phyloP scores from a whole-genome alignment of 2,797 vertebrate genomes.

The Peromyscus aztecus region DNA sequence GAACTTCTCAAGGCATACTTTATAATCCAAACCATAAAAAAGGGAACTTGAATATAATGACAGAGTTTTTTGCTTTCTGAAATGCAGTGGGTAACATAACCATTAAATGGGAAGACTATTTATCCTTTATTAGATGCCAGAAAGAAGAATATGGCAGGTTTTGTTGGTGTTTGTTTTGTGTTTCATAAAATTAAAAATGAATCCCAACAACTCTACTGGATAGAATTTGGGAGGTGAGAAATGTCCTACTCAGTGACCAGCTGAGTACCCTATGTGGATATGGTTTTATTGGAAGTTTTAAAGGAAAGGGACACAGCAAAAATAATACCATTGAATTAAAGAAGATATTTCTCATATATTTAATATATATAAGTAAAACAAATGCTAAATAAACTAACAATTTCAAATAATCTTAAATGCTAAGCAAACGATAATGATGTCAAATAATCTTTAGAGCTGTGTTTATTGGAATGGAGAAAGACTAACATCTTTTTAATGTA shows the following conservation, averaged over 20 bases:
- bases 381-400: no score
- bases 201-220: constrained; percentile 9
- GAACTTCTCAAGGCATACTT: background rate
- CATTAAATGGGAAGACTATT: constrained; percentile 37
- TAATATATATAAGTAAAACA: no score
- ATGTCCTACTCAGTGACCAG: constrained; percentile 16
- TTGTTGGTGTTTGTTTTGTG: constrained; percentile 6
- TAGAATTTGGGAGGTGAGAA: constrained; percentile 36
- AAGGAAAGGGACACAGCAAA: background rate
- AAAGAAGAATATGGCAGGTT: constrained; percentile 9
- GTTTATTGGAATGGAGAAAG: background rate
- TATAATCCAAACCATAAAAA: background rate
- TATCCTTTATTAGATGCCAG: background rate
- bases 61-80: constrained; percentile 48
- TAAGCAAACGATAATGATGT: background rate
- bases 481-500: constrained; percentile 4
- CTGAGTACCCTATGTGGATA: background rate
- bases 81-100: background rate
- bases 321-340: constrained; percentile 39
- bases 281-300: constrained; percentile 55
- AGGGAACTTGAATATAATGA: background rate
- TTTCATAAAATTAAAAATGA: constrained; percentile 59
- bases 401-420: background rate
- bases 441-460: constrained; percentile 18
- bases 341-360: background rate